Base-by-base conservation (phyloP, 2,888 invertebrate genomes). In the Cenopis cana region DNA sequence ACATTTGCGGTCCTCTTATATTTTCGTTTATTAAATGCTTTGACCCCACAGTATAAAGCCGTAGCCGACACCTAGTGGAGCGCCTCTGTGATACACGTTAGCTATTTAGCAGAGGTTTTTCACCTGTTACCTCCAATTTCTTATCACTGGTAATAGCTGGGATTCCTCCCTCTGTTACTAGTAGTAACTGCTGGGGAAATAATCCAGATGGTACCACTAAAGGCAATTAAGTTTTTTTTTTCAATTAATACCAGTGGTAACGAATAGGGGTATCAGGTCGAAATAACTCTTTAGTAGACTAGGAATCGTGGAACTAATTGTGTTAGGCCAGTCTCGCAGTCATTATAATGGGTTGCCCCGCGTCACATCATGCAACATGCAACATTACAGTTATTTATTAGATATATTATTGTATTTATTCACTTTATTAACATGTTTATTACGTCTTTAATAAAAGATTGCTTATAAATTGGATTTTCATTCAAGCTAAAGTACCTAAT, bases 351-450 rank as follows among this genome's bases (percentile, higher is more conserved):
- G 82, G 85, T 89, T 89, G 86, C 85, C 81, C 83, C 77, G 82
- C 85, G 79, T 88, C 83, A 86, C 77, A 76, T 84, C 85, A 82
- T 85, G 83, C 88, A 86, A 85, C 85, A 82, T 85, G 83, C 88
- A 86, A 85, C 76, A 84, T 85, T 84, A 87, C 84, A 82, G 84
- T 87, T 86, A 86, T 81, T 80, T 77, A 89, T 86, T 84, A 87
- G 59, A 72, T 68, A 82, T 81, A 86, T 87, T 89, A 90, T 89
- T 90, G 89, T 92, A 92, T 90, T 89, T 87, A 92, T 91, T 91
- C 92, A 91, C 90, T 92, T 92, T 91, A 92, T 90, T 88, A 91
- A 90, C 88, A 92, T 93, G 91, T 93, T 93, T 93, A 93, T 92
- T 93, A 93, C 89, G 89, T 90, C 91, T 93, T 91, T 93, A 93